These are phyloP conservation scores for Siniperca undulata DNA, from an alignment of 2,797 vertebrate genomes.

Conservation along the genomic window DNA sequence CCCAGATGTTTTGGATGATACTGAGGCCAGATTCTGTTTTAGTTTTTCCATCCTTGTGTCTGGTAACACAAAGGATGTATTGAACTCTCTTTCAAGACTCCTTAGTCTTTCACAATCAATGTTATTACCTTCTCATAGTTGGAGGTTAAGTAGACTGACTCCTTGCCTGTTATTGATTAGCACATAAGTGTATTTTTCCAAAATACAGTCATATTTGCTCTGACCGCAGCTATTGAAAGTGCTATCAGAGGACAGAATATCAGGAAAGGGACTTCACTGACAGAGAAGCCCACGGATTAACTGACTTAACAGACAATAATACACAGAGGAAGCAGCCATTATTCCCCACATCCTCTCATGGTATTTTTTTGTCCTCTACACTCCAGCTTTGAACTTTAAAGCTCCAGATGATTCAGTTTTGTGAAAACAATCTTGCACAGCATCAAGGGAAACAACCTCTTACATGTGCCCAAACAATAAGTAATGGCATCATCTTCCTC, in stretches of 20 bases:
- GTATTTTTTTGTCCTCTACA: constrained; percentile 46
- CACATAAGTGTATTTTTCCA: constrained; percentile 49
- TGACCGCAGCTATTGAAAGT: constrained; percentile 40
- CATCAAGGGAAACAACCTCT: constrained; percentile 57
- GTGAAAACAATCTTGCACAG: constrained; percentile 52
- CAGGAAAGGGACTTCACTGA: constrained; percentile 69
- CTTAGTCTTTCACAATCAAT: constrained; percentile 20
- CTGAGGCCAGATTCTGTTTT: background rate
- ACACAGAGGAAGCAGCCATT: constrained; percentile 78
- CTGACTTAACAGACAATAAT: constrained; percentile 62
- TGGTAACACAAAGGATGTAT: background rate
- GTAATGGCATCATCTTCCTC: constrained; percentile 66
- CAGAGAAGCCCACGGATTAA: constrained; percentile 50
- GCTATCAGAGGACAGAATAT: constrained; percentile 45
- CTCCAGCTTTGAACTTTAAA: constrained; percentile 69
- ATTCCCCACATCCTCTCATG: constrained; percentile 72
- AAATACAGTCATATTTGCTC: constrained; percentile 44
- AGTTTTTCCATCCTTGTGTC: constrained; percentile 6
- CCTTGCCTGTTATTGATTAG: constrained; percentile 52
- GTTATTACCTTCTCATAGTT: constrained; percentile 30
- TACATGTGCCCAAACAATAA: constrained; percentile 54
- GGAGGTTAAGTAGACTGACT: constrained; percentile 67
- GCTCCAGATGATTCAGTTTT: constrained; percentile 35
- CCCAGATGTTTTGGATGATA: background rate
- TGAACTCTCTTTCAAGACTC: constrained; percentile 9